phyloP scores from a whole-genome alignment of 2,888 invertebrate species.

The Pyrgus malvae region DNA sequence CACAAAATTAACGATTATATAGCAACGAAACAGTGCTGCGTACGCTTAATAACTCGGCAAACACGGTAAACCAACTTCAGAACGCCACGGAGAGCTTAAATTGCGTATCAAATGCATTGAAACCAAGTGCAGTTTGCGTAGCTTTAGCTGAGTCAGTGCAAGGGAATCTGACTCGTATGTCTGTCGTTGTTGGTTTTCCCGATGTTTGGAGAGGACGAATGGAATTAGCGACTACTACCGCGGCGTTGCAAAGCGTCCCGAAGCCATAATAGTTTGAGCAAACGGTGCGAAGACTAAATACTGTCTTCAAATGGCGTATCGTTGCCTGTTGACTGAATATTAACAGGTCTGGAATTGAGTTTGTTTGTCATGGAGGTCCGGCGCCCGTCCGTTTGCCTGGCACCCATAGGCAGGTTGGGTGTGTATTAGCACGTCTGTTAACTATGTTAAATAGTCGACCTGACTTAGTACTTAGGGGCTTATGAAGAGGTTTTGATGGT shows the following conservation, averaged over 20 bases:
- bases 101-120: conserved; percentile 31
- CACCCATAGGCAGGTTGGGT: conserved; percentile 9
- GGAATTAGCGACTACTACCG: conserved; percentile 75
- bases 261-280: conserved; percentile 32
- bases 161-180: conserved; percentile 44
- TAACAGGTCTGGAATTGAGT: conserved; percentile 22
- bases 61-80: conserved; percentile 51
- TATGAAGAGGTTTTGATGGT: neutral
- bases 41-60: conserved; percentile 56
- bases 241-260: conserved; percentile 57
- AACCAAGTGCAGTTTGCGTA: neutral
- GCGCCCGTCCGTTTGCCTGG: no score
- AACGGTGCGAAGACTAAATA: conserved; percentile 20
- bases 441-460: conserved; percentile 9
- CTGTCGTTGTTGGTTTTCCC: conserved; percentile 53
- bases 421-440: conserved; percentile 12
- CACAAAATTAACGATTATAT: conserved; percentile 48
- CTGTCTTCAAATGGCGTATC: conserved; percentile 9
- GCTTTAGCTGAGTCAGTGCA: neutral
- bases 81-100: conserved; percentile 39
- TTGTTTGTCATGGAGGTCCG: conserved; percentile 19
- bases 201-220: conserved; percentile 67
- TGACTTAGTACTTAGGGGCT: neutral
- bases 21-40: conserved; percentile 56
- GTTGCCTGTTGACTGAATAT: conserved; percentile 21